Evolutionary conservation across 2,113 vertebrate genomes (phyloP).

Genomic region (Hippotragus niger): DNA sequence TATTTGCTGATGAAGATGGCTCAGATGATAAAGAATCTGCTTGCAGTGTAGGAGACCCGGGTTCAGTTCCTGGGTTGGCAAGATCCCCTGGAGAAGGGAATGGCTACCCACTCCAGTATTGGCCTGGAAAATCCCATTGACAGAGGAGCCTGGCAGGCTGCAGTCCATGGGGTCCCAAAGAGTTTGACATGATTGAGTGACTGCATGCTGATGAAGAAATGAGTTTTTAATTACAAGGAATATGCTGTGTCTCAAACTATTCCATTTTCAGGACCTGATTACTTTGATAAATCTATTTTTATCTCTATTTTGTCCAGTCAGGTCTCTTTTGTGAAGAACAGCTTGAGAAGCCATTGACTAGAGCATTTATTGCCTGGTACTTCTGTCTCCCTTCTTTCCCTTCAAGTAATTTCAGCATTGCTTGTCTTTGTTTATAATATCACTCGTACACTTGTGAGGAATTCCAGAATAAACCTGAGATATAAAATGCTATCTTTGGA

Average conservation of each 20-base stretch:
- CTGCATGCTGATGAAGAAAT: constrained; percentile 32
- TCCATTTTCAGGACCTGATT: constrained; percentile 35
- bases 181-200: not conserved
- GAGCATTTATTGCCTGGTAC: constrained; percentile 12
- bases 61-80: not conserved
- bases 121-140: not conserved
- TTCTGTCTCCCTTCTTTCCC: not conserved
- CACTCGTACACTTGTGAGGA: constrained; percentile 61
- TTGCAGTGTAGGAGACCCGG: not conserved
- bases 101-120: not conserved
- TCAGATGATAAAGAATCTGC: not conserved
- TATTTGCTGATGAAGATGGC: constrained; percentile 40
- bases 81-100: not conserved
- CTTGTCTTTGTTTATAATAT: constrained; percentile 55
- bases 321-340: constrained; percentile 9
- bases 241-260: not conserved
- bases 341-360: constrained; percentile 7
- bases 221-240: constrained; percentile 37
- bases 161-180: not conserved
- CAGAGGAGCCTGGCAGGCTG: not conserved
- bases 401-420: constrained; percentile 10
- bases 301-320: not conserved
- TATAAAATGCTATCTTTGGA: constrained; percentile 65
- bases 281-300: constrained; percentile 39
- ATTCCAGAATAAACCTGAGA: constrained; percentile 64